Conservation (phyloP, 2,888 invertebrate genomes). For the Diachrysia chrysitis region DNA sequence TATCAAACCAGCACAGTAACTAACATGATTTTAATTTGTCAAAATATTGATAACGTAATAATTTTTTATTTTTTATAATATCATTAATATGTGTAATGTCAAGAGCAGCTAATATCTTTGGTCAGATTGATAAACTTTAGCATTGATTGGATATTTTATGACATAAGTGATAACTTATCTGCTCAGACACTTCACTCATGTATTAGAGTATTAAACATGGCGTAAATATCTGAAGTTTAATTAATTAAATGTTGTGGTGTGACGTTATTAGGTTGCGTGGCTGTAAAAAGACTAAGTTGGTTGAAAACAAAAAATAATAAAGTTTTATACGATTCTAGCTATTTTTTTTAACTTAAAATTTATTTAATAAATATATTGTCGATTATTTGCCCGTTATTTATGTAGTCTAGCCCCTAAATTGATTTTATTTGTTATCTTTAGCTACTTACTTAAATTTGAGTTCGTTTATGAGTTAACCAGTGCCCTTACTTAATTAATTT, state of each 20-base stretch:
- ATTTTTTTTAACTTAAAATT: no score
- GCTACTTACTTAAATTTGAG: not conserved
- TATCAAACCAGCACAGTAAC: no score
- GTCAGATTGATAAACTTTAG: conserved; percentile 67
- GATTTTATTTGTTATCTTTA: not conserved
- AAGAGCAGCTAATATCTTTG: conserved; percentile 44
- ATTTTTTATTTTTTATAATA: not conserved
- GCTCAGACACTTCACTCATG: conserved; percentile 42
- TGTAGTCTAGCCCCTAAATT: not conserved
- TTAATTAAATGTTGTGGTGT: conserved; percentile 43
- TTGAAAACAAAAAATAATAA: not conserved
- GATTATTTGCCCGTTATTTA: no score
- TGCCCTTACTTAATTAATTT: no score
- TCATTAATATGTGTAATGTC: conserved; percentile 29
- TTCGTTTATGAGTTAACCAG: not conserved
- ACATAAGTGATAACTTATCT: conserved; percentile 60
- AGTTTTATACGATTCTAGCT: no score
- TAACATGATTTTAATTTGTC: not conserved
- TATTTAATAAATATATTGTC: no score
- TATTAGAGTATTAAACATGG: conserved; percentile 39
- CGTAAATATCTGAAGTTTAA: conserved; percentile 41
- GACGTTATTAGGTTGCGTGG: conserved; percentile 5
- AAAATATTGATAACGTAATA: not conserved
- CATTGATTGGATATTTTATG: conserved; percentile 64
- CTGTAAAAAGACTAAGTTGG: conserved; percentile 24